Evolutionary conservation across 1,140 invertebrate species (phyloP), one percentile per base, ranked within the genome.

Genomic region (Pissodes strobi): DNA sequence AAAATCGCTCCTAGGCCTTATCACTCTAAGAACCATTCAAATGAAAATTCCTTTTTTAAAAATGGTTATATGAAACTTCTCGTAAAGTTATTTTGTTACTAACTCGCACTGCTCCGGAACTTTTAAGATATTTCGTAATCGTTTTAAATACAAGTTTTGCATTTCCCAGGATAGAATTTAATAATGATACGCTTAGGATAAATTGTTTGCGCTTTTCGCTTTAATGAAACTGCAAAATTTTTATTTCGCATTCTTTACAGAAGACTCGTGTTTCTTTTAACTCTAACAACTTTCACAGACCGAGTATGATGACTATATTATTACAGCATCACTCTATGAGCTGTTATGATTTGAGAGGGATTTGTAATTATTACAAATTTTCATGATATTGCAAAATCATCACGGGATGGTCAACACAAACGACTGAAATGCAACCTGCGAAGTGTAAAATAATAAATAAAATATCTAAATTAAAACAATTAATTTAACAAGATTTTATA

Each of bases 111-210:
- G 48, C 48, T 51, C 30, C 15, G n/a, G 5, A 51, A 25, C 23
- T 51, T 51, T n/a, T n/a, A n/a, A 51, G 48, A 25, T 51, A 23
- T 51, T 51, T 51, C 23, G 17, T 51, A 51, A 51, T 27, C 48
- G 23, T 34, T 51, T 51, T 30, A 17, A 21, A 17, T 9, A 23
- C 17, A 23, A 46, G 21, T 25, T 51, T 51, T 17, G 48, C 22
- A 51, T 51, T 51, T 25, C 48, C 48, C 23, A 23, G 22, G 48
- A 3, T 9, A 23, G 23, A 51, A 51, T 51, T 51, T 51, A 25
- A 51, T 25, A 25, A 51, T 23, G 10, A 30, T 51, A 43, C 39
- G n/a, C 18, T 27, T 51, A 49, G 46, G 12, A 49, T 23, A 49
- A 21, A 49, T 49, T 23, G 22, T 49, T 21, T 49, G 2, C 19